Conservation (phyloP, 2,797 vertebrate species). For the Phataginus tricuspis region DNA sequence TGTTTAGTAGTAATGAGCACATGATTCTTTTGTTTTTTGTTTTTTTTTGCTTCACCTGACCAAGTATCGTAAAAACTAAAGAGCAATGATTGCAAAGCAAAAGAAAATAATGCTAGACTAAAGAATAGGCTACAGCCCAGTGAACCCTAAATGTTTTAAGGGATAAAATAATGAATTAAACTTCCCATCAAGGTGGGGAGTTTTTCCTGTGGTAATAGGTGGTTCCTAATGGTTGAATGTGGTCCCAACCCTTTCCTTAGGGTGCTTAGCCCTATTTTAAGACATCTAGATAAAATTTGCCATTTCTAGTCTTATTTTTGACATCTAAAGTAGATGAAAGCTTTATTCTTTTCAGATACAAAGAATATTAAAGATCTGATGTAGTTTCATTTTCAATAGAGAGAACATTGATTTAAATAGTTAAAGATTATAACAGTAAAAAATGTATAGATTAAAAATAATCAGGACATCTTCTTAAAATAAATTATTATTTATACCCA, state of each 20-base stretch:
- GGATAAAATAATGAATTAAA: conserved; percentile 22
- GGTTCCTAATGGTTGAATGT: neutral
- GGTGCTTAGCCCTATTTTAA: neutral
- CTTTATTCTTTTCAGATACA: conserved; percentile 46
- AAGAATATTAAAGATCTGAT: conserved; percentile 11
- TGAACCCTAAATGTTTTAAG: conserved; percentile 19
- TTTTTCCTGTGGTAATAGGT: conserved; percentile 38
- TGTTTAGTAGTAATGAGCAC: conserved; percentile 11
- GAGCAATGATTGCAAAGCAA: conserved; percentile 25
- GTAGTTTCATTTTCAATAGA: conserved; percentile 39
- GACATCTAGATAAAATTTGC: neutral
- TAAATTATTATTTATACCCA: neutral
- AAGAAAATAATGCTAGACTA: neutral
- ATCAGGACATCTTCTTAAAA: conserved; percentile 23
- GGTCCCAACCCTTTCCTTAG: neutral
- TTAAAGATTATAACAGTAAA: neutral
- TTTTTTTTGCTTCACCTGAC: conserved; percentile 39
- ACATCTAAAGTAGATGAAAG: conserved; percentile 37
- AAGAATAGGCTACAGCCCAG: neutral
- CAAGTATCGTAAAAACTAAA: conserved; percentile 12
- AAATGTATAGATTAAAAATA: conserved; percentile 49
- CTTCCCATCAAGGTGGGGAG: neutral
- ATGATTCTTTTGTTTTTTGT: neutral
- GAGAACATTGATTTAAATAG: conserved; percentile 43
- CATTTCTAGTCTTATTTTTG: conserved; percentile 50